Evolutionary conservation across 2,797 vertebrate species (phyloP).

Genomic region (Odontamblyopus lacepedii): DNA sequence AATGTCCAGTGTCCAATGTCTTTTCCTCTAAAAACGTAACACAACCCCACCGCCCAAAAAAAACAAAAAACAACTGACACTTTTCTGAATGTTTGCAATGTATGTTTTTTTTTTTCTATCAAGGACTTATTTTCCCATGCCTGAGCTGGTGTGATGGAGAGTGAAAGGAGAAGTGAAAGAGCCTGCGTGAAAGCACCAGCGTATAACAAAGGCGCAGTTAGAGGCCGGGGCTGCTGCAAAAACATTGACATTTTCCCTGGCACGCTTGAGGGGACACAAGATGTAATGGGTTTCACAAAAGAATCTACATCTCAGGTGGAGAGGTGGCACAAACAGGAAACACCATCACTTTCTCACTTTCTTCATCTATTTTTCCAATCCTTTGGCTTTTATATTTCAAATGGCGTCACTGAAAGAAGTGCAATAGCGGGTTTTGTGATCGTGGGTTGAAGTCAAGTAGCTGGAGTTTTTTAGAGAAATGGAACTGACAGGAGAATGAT

Average conservation of each 20-base stretch:
- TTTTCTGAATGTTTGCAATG: neutral
- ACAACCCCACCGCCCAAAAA: too few species aligned
- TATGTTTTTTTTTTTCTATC: slow-evolving; percentile 3
- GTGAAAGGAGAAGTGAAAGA: slow-evolving; percentile 13
- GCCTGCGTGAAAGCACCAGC: slow-evolving; percentile 28
- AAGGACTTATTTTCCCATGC: slow-evolving; percentile 16
- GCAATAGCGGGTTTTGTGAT: neutral
- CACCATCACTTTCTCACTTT: slow-evolving; percentile 34
- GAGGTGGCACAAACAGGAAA: slow-evolving; percentile 40
- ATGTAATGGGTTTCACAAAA: slow-evolving; percentile 53
- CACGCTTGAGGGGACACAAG: slow-evolving; percentile 48
- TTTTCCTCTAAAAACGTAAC: too few species aligned
- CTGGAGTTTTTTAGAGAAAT: neutral
- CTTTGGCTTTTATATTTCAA: neutral
- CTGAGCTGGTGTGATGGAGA: slow-evolving; percentile 16
- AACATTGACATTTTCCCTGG: slow-evolving; percentile 60
- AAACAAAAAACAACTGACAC: slow-evolving; percentile 32
- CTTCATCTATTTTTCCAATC: neutral
- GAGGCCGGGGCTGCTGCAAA: slow-evolving; percentile 36
- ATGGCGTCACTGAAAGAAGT: neutral
- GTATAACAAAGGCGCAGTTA: slow-evolving; percentile 40
- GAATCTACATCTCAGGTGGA: slow-evolving; percentile 40
- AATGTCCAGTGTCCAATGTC: too few species aligned
- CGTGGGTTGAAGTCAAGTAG: neutral
- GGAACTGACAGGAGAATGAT: neutral